phyloP scores from a whole-genome alignment of 2,797 vertebrate genomes.

The Cynopterus sphinx region DNA sequence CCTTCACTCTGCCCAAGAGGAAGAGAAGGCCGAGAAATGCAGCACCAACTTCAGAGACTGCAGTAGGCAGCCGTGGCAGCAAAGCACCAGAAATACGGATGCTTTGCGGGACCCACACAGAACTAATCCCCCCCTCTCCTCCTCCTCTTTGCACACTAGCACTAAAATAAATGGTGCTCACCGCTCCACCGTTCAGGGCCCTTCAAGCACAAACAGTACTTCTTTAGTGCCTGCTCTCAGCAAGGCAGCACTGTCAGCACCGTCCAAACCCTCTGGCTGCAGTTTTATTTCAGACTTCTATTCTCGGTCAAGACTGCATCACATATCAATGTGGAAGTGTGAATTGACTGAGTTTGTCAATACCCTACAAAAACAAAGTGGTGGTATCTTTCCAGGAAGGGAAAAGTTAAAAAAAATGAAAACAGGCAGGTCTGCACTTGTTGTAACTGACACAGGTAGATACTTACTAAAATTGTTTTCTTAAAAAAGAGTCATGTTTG shows the following conservation, averaged over 20 bases:
- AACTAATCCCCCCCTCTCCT: slow-evolving; percentile 83
- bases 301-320: slow-evolving; percentile 96
- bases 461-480: slow-evolving; percentile 83
- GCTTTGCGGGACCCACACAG: slow-evolving; percentile 81
- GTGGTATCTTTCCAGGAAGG: slow-evolving; percentile 91
- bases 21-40: slow-evolving; percentile 81
- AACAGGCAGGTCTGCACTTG: slow-evolving; percentile 86
- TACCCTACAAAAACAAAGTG: slow-evolving; percentile 91
- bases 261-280: slow-evolving; percentile 85
- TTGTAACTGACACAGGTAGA: slow-evolving; percentile 87
- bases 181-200: slow-evolving; percentile 84
- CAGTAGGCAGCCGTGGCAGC: slow-evolving; percentile 78
- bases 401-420: slow-evolving; percentile 93
- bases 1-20: slow-evolving; percentile 79
- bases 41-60: slow-evolving; percentile 84
- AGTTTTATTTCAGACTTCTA: slow-evolving; percentile 96
- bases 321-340: slow-evolving; percentile 97
- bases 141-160: slow-evolving; percentile 87
- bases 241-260: slow-evolving; percentile 82
- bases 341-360: slow-evolving; percentile 97
- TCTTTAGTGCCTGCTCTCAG: slow-evolving; percentile 80
- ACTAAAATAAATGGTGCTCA: slow-evolving; percentile 89
- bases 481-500: slow-evolving; percentile 74
- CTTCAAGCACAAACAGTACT: slow-evolving; percentile 89
- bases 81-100: slow-evolving; percentile 81